Base-by-base conservation (phyloP, 2,113 vertebrate genomes). In the Odontesthes bonariensis region DNA sequence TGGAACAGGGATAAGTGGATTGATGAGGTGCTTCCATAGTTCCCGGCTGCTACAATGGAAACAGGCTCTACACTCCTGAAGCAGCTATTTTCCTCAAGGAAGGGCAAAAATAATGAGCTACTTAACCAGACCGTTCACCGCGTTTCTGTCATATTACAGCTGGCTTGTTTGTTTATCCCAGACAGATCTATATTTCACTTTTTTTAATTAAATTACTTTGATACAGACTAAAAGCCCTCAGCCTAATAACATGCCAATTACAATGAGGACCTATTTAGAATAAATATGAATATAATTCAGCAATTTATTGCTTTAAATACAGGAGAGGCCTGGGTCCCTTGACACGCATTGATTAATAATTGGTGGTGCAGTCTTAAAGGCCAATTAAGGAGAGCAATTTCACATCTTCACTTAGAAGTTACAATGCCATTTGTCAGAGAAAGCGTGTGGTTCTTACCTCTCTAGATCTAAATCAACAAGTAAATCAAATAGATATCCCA, bases 171-270 rank as follows among this genome's bases (percentile, higher is more conserved):
- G 96, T 96, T 97, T 97, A 96, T 96, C 95, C 94, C 91, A 85
- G 94, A 92, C 89, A 95, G 96, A 97, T 97, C 97, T 96, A 97
- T 97, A 97, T 94, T 95, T 95, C 95, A 93, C 87, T 93, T 94
- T 95, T 84, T 95, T 96, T 97, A 97, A 98, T 96, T 96, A 92
- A 97, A 97, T 98, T 97, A 96, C 92, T 94, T 94, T 96, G 95
- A 96, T 95, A 96, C 93, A 93, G 95, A 96, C 96, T 98, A 98
- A 98, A 98, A 98, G 96, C 96, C 95, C 92, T 94, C 88, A 88
- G 93, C 95, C 96, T 97, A 97, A 96, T 96, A 96, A 95, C 95
- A 95, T 97, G 96, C 96, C 96, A 97, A 97, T 97, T 98, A 97
- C 94, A 96, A 97, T 96, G 95, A 95, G 94, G 95, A 95, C 95